Base-by-base conservation (phyloP, 2,797 vertebrate species). In the Rhyacichthys aspro region DNA sequence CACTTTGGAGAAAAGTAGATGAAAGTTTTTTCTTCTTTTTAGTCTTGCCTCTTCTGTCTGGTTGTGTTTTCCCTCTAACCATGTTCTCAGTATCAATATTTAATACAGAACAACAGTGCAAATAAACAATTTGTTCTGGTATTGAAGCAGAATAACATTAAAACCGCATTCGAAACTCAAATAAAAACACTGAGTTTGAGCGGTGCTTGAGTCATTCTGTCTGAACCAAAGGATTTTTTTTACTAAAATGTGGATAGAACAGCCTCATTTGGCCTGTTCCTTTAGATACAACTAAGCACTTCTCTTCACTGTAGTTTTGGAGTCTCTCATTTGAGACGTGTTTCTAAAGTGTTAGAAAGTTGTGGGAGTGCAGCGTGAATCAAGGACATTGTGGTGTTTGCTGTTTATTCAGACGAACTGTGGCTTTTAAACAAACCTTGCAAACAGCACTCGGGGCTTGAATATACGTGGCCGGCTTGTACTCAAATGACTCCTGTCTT, bases 371-470 rank as follows among this genome's bases (percentile, higher is more conserved):
- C 34, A 50, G 23, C 2, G 7, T 6, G 38, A 61, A 41, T 46
- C 43, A 55, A 70, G 47, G 52, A 61, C 63, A 47, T 15, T 1
- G 23, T 8, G 38, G 39, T 68, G 54, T 69, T 73, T 63, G 47
- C 41, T 74, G 59, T 74, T 70, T 72, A 58, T 71, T 63, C 54
- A 56, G 62, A 67, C 45, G 54, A 54, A 50, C 44, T 36, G 2
- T 1, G 1, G 55, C 37, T 66, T 74, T 64, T 63, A 38, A 33
- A 53, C 32, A 10, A 43, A 59, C 54, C 19, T 12, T 19, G 17
- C 41, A 12, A 41, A 73, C 55, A 67, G 36, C 47, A 32, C n/a
- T 55, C 41, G 9, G 44, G 17, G 56, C 43, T 39, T 48, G 39
- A 45, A 28, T 28, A 28, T 28, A 2, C 23, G 3, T 28, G 23